Percentiles rank a stretch among this genome's conserved stretches.
phyloP scores from a whole-genome alignment of 1,140 invertebrate genomes.

The Mesaphorura yosii region DNA sequence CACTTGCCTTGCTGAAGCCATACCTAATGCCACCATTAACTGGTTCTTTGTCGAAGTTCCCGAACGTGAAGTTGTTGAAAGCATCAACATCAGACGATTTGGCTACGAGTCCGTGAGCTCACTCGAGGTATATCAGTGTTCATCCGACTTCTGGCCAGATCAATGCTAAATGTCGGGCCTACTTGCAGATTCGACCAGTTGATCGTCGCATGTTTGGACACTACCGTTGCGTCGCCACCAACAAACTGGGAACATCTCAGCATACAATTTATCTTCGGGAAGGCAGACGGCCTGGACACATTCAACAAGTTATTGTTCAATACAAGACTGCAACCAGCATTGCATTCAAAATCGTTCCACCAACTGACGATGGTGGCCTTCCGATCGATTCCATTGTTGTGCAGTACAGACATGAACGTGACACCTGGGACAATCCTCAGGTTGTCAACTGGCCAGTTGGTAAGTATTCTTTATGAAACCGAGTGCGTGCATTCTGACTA shows the following conservation, averaged over 20 bases:
- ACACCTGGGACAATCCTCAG: conserved; percentile 50
- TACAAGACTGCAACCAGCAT: conserved; percentile 65
- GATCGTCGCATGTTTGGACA: conserved; percentile 53
- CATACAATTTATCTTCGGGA: conserved; percentile 58
- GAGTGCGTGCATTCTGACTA: not conserved
- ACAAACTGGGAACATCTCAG: conserved; percentile 55
- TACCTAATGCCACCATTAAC: conserved; percentile 81
- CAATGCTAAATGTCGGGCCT: not conserved
- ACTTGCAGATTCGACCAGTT: conserved; percentile 45
- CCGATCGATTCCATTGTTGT: conserved; percentile 57
- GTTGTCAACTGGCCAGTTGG: conserved; percentile 64
- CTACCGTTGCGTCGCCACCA: conserved; percentile 72
- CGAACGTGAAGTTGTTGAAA: conserved; percentile 36
- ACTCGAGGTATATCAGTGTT: conserved; percentile 40
- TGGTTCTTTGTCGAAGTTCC: conserved; percentile 51
- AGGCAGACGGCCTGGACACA: conserved; percentile 46
- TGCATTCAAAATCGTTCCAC: conserved; percentile 59
- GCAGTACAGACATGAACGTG: conserved; percentile 53
- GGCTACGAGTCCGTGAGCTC: conserved; percentile 56
- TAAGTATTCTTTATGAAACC: conserved; percentile 34
- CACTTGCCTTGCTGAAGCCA: conserved; percentile 73
- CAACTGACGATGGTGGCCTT: conserved; percentile 56
- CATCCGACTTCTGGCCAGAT: not conserved
- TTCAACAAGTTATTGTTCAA: conserved; percentile 48
- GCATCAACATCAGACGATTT: conserved; percentile 44